Percentiles rank a stretch among this genome's conserved stretches.
These are phyloP conservation scores for Scytalopus superciliaris DNA, from an alignment of 2,113 vertebrate genomes.

Conservation along the genomic window DNA sequence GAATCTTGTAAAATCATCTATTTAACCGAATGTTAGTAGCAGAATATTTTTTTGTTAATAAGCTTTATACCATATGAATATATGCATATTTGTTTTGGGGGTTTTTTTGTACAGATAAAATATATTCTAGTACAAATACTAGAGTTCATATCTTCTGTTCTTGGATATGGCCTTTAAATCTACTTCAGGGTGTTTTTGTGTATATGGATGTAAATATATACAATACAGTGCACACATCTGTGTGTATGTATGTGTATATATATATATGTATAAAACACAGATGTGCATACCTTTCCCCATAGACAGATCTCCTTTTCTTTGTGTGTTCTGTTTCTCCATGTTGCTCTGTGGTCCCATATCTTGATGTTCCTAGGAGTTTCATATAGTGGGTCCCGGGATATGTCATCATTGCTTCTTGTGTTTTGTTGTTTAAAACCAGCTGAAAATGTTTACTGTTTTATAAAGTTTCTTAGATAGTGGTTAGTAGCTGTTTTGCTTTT, in stretches of 20 bases:
- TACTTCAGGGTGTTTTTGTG: slow-evolving; percentile 79
- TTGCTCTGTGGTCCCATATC: neutral
- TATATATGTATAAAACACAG: slow-evolving; percentile 72
- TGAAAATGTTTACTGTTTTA: slow-evolving; percentile 13
- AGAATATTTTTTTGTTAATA: slow-evolving; percentile 74
- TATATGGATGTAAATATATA: slow-evolving; percentile 80
- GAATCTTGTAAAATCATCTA: slow-evolving; percentile 66
- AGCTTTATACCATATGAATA: slow-evolving; percentile 75
- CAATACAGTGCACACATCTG: slow-evolving; percentile 67
- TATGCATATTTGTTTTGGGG: slow-evolving; percentile 66
- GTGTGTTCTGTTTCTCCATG: slow-evolving; percentile 28
- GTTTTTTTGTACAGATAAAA: slow-evolving; percentile 69
- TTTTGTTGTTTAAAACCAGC: slow-evolving; percentile 15
- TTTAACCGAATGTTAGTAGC: slow-evolving; percentile 70
- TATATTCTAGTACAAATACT: slow-evolving; percentile 74
- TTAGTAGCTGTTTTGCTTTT: neutral
- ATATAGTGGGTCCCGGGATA: neutral
- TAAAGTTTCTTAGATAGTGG: neutral
- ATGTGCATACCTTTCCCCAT: slow-evolving; percentile 63
- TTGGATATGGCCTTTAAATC: slow-evolving; percentile 76
- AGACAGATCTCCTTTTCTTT: slow-evolving; percentile 45
- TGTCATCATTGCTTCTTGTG: slow-evolving; percentile 7
- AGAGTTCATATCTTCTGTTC: slow-evolving; percentile 73
- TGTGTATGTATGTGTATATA: slow-evolving; percentile 71
- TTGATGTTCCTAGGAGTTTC: slow-evolving; percentile 20